These are phyloP conservation scores for Coelopa pilipes DNA, from an alignment of 2,888 invertebrate genomes.

Conservation along the genomic window DNA sequence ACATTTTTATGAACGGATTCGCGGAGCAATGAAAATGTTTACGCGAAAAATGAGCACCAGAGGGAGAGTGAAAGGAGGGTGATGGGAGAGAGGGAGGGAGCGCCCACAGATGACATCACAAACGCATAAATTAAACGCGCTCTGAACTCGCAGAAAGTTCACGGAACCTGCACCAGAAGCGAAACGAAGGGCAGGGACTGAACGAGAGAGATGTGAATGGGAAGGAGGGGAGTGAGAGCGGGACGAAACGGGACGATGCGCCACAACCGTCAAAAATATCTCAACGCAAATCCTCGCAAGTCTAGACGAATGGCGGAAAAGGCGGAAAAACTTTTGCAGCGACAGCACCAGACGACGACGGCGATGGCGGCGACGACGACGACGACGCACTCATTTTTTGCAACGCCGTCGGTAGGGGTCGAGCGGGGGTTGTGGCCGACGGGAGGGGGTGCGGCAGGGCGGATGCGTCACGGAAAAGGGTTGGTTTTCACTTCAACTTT, in stretches of 20 bases:
- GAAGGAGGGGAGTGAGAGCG: neutral
- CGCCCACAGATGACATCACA: neutral
- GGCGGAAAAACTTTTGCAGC: constrained; percentile 5
- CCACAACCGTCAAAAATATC: neutral
- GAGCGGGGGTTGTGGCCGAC: neutral
- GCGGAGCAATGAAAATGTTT: no score
- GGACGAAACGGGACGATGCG: neutral
- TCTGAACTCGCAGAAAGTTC: neutral
- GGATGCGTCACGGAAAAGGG: neutral
- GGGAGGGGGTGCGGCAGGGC: neutral
- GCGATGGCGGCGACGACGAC: neutral
- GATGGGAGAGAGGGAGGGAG: no score
- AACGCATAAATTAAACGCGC: constrained; percentile 10
- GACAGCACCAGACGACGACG: neutral
- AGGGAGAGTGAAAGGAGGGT: no score
- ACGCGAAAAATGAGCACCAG: no score
- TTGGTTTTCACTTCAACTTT: neutral
- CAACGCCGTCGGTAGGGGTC: neutral
- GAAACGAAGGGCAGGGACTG: neutral
- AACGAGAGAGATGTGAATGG: neutral
- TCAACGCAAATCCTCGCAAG: constrained; percentile 19
- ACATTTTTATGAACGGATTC: no score
- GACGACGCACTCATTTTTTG: neutral
- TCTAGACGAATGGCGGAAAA: constrained; percentile 1
- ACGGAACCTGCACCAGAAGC: neutral